Evolutionary conservation across 2,888 invertebrate species (phyloP).

Genomic region (Alentia gelatinosa): DNA sequence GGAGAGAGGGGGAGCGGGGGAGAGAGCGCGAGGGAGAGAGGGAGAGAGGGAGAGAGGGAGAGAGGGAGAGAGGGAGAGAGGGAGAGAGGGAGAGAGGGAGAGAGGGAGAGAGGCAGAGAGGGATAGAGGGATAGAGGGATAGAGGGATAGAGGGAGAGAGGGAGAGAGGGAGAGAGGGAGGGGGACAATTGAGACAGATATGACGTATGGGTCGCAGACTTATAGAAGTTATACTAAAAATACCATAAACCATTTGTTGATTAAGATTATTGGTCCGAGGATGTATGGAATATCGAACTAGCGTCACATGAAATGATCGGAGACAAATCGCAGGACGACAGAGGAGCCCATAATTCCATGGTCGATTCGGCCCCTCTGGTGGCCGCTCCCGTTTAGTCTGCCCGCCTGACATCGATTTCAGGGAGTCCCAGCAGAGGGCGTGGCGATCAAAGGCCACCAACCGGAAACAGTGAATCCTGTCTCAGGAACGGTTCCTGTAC

Average conservation of each 20-base stretch:
- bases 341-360: background rate
- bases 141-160: no score
- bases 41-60: background rate
- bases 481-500: background rate
- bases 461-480: background rate
- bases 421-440: background rate
- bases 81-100: background rate
- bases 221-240: no score
- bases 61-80: background rate
- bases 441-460: background rate
- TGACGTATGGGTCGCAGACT: no score
- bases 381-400: background rate
- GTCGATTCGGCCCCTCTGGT: background rate
- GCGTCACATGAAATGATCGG: no score
- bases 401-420: background rate
- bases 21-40: background rate
- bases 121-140: no score
- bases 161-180: no score
- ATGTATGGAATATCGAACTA: no score
- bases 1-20: no score
- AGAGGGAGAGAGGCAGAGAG: conserved; percentile 6
- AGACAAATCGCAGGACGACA: background rate
- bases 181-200: no score
- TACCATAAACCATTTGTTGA: no score
- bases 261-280: no score